Conservation (phyloP, 2,113 vertebrate genomes). For the Elgaria multicarinata region DNA sequence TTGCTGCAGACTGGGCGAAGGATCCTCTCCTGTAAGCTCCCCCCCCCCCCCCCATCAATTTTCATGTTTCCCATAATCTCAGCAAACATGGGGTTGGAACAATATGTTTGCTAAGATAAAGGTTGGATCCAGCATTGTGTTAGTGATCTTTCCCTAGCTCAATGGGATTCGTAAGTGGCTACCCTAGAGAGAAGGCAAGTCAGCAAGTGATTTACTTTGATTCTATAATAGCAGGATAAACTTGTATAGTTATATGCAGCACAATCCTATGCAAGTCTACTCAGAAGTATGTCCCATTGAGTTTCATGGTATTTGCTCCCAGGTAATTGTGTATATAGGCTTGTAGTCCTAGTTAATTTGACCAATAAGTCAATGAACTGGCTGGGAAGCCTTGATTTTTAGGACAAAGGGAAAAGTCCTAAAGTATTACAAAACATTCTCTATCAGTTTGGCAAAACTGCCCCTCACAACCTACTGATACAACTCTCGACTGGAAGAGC, state of each 20-base stretch:
- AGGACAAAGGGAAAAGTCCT: conserved; percentile 62
- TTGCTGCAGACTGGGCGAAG: background rate
- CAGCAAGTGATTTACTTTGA: background rate
- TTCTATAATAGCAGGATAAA: background rate
- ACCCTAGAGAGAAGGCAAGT: background rate
- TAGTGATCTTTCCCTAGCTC: background rate
- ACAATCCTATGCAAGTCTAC: background rate
- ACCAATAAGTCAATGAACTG: conserved; percentile 45
- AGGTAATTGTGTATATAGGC: background rate
- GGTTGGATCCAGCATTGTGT: background rate
- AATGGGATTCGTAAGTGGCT: background rate
- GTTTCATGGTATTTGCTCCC: background rate
- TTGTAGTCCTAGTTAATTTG: background rate
- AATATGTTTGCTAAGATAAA: background rate
- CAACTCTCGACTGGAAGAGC: background rate
- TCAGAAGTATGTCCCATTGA: background rate
- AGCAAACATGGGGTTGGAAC: background rate
- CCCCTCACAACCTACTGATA: conserved; percentile 48
- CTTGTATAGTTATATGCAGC: background rate
- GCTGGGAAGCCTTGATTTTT: conserved; percentile 68
- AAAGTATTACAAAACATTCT: conserved; percentile 28
- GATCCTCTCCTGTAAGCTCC: background rate
- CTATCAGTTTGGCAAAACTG: conserved; percentile 20
- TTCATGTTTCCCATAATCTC: background rate
- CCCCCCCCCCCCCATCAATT: too few relatives aligned